Evolutionary conservation across 2,888 invertebrate species (phyloP), one percentile per base, ranked within the genome.

Genomic region (Lasioglossum leucozonium): DNA sequence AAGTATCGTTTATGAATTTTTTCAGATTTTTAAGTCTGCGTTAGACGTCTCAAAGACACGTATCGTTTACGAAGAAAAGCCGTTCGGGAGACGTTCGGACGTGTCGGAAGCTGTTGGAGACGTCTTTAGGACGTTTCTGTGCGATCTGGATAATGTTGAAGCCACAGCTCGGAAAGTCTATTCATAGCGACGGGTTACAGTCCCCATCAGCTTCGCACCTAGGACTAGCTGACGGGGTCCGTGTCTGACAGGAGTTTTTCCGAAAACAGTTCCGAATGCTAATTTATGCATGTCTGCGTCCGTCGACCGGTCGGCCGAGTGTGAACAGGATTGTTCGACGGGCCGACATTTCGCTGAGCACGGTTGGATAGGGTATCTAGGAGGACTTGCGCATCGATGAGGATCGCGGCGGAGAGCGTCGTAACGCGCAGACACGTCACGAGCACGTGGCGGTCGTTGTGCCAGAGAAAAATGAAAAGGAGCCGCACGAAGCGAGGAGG

Each of bases 391-490:
- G 74, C 51, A 75, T 77, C 72, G 69, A 79, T 82, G 76, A 72
- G 26, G 37, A 55, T 44, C 40, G 47, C 58, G 40, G 67, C 34
- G 4, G 65, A 26, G 74, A 26, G 75, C 62, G 51, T 76, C 73
- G 55, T 78, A 62, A 75, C 67, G 67, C 65, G 62, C 44, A 75
- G 77, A 76, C 74, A 42, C 75, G 85, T 82, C 84, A 65, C 37
- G 34, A 42, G 51, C 85, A 85, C 78, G 76, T 81, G 80, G 65
- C 42, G 8, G 42, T 69, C 75, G 75, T 65, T 71, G 51, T 71
- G 65, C n/a, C 69, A 40, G 72, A 80, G 81, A 82, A 78, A 83
- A 84, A 85, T 55, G 62, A 55, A 67, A 84, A 79, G 65, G 71
- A 81, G 81, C 81, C 77, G 69, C 62, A 37, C 34, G 73, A 13